Base-by-base conservation (phyloP, 2,888 invertebrate species). In the Pseudolycoriella hygida region DNA sequence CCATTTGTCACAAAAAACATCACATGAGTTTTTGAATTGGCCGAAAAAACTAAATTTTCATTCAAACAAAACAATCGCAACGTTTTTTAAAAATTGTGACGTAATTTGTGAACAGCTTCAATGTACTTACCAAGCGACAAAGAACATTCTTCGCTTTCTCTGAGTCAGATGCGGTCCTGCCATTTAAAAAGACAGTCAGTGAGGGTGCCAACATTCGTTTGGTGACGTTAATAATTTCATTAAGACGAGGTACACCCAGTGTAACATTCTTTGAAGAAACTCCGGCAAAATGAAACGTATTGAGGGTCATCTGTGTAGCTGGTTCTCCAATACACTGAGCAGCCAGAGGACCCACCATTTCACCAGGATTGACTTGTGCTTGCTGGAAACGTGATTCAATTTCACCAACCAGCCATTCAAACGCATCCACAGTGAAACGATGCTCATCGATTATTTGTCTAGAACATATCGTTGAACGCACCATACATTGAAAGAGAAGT, bases 261-360 rank as follows among this genome's bases (percentile, higher is more conserved):
- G 98, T 99, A 74, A 99, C 97, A 74, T 99, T 99, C 70, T 98
- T 98, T 46, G 97, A 97, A 0, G 97, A 98, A 57, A 98, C 98
- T 75, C 98, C 98, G 68, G 98, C 98, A 69, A 96, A 98, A 73
- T 99, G 98, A 84, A 99, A 99, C 73, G 98, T 99, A 68, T 99
- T 98, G 62, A 98, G 70, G 63, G 96, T 96, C 94, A 96, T 96
- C 73, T 98, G 94, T 49, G 98, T 99, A 55, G 98, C 98, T 11
- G 98, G 98, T 61, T 99, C 98, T 57, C 98, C 98, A 20, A 99
- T 78, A 51, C 93, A 93, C 67, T 99, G 98, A 2, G 98, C 98
- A 43, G 98, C 98, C 52, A 99, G 67, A 0, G 98, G 96, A 12
- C 98, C 98, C 1, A 98, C 97, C 98, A 99, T 98, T 68, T 99